Base-by-base conservation (phyloP, 2,113 vertebrate species). In the Oncorhynchus kisutch region DNA sequence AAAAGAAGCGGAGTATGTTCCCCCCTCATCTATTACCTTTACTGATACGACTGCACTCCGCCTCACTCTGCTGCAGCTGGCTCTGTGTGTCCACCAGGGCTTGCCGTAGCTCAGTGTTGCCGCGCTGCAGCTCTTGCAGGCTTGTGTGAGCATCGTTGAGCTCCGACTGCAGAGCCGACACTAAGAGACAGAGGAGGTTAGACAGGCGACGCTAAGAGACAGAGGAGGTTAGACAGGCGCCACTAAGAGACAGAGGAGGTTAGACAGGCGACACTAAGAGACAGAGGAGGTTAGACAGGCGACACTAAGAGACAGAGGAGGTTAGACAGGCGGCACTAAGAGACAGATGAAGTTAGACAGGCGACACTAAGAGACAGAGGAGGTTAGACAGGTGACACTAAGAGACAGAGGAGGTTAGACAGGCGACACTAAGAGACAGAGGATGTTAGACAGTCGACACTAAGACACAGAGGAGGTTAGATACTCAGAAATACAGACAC, bases 51-150 rank as follows among this genome's bases (percentile, higher is more conserved):
- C 86, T 85, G 5, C 88, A 93, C 64, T 92, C 82, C 8, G 91
- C 90, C 67, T 96, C 92, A 5, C 83, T 88, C 81, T 91, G 92
- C 20, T 91, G 91, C 68, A 96, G 80, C 74, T 90, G 91, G 67
- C 88, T 87, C 73, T 91, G 94, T 78, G 93, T 93, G 60, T 93
- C 89, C 84, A 94, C 91, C 62, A 95, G 87, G 74, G 82, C 76
- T 84, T 78, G 62, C 66, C 73, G 94, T 3, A 97, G 89, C 6
- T 94, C 95, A 74, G 94, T 79, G 39, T 96, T 93, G 88, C 95
- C 94, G 24, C 81, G 90, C 79, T 94, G 94, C 57, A 96, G 88
- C 4, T 91, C 91, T 76, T 93, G 93, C 68, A 96, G 90, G 6
- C 88, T 90, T 83, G 87, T 91, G 57, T 93, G 84, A 0, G 92